phyloP scores from a whole-genome alignment of 30 jellyfish, hydroid and myxozoan species.

The Nemopilema nomurai region DNA sequence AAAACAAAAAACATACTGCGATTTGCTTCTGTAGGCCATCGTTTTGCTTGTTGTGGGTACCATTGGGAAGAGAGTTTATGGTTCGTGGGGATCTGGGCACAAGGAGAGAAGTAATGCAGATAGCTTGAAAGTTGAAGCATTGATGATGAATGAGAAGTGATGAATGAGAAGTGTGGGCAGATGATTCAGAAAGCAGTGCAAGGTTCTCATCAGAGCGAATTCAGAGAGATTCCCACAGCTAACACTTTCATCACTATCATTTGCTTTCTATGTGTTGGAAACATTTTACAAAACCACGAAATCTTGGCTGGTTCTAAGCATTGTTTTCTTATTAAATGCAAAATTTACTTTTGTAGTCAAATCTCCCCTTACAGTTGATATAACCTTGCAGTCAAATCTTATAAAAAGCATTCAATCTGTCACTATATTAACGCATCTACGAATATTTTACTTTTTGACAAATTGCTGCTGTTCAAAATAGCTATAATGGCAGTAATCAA shows the following conservation, averaged over 20 bases:
- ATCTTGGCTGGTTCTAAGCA: no score
- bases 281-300: no score
- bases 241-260: slow-evolving; percentile 5
- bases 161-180: neutral
- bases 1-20: neutral
- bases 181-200: slow-evolving; percentile 8
- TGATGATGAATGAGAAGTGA: neutral
- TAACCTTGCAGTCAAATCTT: no score
- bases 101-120: neutral
- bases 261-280: neutral
- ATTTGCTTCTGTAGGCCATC: neutral
- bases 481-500: no score
- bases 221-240: slow-evolving; percentile 44
- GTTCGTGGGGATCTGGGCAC: neutral
- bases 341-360: no score
- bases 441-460: no score
- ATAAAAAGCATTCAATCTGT: no score
- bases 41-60: neutral
- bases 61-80: neutral
- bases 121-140: neutral
- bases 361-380: no score
- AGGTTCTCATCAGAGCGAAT: neutral
- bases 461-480: no score
- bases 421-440: no score
- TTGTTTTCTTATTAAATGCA: no score